These are phyloP conservation scores for Endomychus coccineus DNA, from an alignment of 2,888 invertebrate genomes.

Conservation along the genomic window DNA sequence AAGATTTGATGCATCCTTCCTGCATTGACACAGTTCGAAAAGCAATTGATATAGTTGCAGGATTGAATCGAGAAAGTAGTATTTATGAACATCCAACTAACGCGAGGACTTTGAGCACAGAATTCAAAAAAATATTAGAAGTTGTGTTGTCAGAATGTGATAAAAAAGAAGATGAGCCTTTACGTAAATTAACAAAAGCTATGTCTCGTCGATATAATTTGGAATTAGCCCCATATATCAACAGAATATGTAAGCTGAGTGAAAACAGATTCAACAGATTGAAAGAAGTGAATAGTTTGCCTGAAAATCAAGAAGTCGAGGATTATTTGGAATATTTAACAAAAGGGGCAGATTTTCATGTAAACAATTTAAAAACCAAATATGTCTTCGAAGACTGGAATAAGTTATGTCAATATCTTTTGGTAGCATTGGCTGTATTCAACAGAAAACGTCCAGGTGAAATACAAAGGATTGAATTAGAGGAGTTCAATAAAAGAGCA, in stretches of 20 bases:
- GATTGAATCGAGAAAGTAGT: not conserved
- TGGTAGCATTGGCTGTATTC: conserved; percentile 2
- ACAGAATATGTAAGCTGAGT: not conserved
- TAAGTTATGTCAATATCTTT: not conserved
- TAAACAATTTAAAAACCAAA: too few species aligned
- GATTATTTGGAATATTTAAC: too few species aligned
- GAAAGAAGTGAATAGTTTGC: not conserved
- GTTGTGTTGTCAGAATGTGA: not conserved
- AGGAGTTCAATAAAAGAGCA: not conserved
- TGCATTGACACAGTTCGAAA: not conserved
- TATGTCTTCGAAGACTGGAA: too few species aligned
- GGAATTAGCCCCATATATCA: not conserved
- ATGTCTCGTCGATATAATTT: not conserved
- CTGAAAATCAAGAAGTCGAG: too few species aligned
- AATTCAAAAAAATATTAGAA: not conserved
- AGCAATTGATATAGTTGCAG: not conserved
- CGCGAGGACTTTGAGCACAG: not conserved
- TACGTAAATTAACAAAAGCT: not conserved
- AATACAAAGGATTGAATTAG: conserved; percentile 2
- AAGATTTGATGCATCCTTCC: not conserved
- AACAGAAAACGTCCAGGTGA: conserved; percentile 2
- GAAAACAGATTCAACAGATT: not conserved
- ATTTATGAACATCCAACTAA: conserved; percentile 1
- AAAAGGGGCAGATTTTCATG: too few species aligned
- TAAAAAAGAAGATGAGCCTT: not conserved